phyloP scores from a whole-genome alignment of 2,888 invertebrate genomes.

The Zhengitettix transpicula region DNA sequence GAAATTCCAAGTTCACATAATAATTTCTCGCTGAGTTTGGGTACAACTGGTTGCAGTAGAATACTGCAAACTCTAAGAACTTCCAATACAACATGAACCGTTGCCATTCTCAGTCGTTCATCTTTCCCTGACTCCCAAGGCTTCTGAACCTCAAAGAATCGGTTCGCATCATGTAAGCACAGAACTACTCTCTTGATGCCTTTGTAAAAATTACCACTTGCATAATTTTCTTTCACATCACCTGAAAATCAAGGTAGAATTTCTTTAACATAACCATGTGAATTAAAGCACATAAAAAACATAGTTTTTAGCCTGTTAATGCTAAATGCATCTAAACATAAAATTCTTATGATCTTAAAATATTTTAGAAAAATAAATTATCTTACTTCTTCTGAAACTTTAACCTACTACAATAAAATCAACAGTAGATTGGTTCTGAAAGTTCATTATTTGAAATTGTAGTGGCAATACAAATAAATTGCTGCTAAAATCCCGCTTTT shows the following conservation, averaged over 20 bases:
- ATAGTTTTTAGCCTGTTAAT: no score
- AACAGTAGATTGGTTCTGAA: no score
- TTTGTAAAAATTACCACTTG: conserved; percentile 63
- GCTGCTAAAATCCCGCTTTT: no score
- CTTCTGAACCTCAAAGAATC: conserved; percentile 67
- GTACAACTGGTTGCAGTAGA: conserved; percentile 73
- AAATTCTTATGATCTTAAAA: no score
- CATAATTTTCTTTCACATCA: conserved; percentile 48
- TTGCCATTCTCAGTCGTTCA: conserved; percentile 42
- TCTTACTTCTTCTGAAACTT: no score
- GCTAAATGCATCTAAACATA: no score
- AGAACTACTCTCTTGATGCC: conserved; percentile 62
- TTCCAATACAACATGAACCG: conserved; percentile 74
- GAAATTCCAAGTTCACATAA: conserved; percentile 49
- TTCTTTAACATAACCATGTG: no score
- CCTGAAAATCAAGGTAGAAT: conserved; percentile 25
- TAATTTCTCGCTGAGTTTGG: conserved; percentile 46
- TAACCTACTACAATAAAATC: no score
- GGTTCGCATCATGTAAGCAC: conserved; percentile 61
- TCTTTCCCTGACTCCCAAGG: conserved; percentile 76
- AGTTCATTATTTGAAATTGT: no score
- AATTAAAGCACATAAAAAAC: no score
- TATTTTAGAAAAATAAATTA: no score
- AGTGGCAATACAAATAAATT: no score
- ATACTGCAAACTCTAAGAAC: conserved; percentile 63